A percentile compares a stretch with the other conserved stretches of the same genome.
These are phyloP conservation scores for Drosophila testacea DNA, from an alignment of 2,888 invertebrate species.

Conservation along the genomic window DNA sequence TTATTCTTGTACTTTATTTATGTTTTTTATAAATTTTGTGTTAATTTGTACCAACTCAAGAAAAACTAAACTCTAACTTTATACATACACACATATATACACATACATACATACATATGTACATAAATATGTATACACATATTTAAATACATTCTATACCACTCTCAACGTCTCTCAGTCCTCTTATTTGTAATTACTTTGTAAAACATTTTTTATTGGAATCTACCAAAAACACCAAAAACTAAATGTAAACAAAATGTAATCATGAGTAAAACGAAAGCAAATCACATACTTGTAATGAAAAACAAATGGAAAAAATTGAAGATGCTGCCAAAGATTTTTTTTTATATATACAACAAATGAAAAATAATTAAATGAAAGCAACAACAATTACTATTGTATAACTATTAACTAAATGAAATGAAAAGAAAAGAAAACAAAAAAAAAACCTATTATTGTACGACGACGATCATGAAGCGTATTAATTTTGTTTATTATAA, in stretches of 20 bases:
- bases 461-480: constrained; percentile 41
- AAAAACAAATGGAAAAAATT: constrained; percentile 39
- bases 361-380: constrained; percentile 33
- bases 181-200: constrained; percentile 39
- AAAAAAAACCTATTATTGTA: constrained; percentile 28
- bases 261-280: constrained; percentile 4
- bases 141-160: constrained; percentile 44
- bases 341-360: constrained; percentile 35
- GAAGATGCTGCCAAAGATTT: constrained; percentile 78
- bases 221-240: constrained; percentile 47
- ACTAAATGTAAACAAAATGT: constrained; percentile 17
- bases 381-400: constrained; percentile 44
- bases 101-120: constrained; percentile 13
- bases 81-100: constrained; percentile 14
- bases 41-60: constrained; percentile 33
- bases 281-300: constrained; percentile 33
- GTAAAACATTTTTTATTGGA: constrained; percentile 46
- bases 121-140: constrained; percentile 9
- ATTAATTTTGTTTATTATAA: constrained; percentile 48
- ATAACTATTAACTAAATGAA: constrained; percentile 35
- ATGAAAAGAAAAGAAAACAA: not conserved
- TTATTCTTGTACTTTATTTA: constrained; percentile 58
- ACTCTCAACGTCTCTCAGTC: constrained; percentile 53
- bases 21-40: constrained; percentile 38
- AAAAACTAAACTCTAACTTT: constrained; percentile 21